Base-by-base conservation (phyloP, 1,140 invertebrate species). In the Drosophila biarmipes region DNA sequence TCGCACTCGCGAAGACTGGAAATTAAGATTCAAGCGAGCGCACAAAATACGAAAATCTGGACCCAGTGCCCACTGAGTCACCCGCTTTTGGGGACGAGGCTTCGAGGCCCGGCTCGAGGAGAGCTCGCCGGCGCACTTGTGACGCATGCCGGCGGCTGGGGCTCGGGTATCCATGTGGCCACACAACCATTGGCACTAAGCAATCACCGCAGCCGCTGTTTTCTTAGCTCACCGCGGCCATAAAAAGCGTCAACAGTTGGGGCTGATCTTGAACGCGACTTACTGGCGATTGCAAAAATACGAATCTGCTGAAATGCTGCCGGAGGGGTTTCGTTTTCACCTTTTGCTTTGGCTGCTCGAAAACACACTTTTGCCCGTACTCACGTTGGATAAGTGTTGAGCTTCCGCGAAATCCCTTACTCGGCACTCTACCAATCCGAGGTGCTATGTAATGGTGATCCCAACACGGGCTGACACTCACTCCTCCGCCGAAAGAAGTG, bases 401-500 rank as follows among this genome's bases (percentile, higher is more conserved):
- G 40, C 27, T 80, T 80, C 78, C 42, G 57, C 43, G 63, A 64
- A 81, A 77, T 17, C 61, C 58, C 79, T 75, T 55, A 56, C 53
- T 87, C 71, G 81, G 78, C 82, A 86, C 82, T 86, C 81, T 66
- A 42, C 11, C 34, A 37, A 38, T 21, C 29, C 34, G 40, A 31
- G 48, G 46, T 82, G 67, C 56, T 54, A 43, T 62, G 67, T 73
- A 80, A 86, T 85, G 62, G 53, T 46, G 45, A 76, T 84, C 72
- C 61, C 61, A 53, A 62, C 48, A 46, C 68, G 57, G 48, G 45
- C 59, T 38, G 37, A 49, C 21, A 24, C 71, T 73, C 49, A 62
- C 71, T 74, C 38, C 71, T 49, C 51, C 34, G 19, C 37, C 35
- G 35, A 55, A 57, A 74, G 68, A 49, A 56, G 35, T 66, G 31